phyloP scores from a whole-genome alignment of 1,140 invertebrate species.

The Luehdorfia chinensis region DNA sequence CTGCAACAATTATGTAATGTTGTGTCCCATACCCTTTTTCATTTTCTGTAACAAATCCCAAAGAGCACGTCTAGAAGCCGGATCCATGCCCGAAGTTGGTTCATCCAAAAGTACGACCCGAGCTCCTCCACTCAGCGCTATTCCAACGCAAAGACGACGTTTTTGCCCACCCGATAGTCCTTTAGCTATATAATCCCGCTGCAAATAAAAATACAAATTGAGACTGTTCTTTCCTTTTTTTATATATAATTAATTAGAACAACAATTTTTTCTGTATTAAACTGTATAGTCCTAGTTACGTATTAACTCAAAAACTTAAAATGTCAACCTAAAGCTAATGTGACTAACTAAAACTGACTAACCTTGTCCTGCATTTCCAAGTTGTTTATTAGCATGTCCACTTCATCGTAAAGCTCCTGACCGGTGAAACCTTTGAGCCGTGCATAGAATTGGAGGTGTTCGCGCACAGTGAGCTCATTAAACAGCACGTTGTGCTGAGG shows the following conservation, averaged over 20 bases:
- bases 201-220: conserved; percentile 17
- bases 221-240: neutral
- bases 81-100: conserved; percentile 98
- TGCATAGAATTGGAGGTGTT: conserved; percentile 94
- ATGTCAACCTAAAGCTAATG: neutral
- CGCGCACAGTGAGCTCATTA: conserved; percentile 90
- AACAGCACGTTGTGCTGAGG: conserved; percentile 98
- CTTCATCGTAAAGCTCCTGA: conserved; percentile 69
- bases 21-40: conserved; percentile 44
- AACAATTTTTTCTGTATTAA: neutral
- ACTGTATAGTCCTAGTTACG: neutral
- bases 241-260: neutral
- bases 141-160: conserved; percentile 75
- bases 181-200: conserved; percentile 74
- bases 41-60: conserved; percentile 89
- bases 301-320: neutral
- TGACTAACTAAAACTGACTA: neutral
- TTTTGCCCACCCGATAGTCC: conserved; percentile 78
- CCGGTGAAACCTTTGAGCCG: conserved; percentile 84
- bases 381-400: conserved; percentile 60
- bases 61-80: conserved; percentile 90
- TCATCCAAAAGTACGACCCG: conserved; percentile 90
- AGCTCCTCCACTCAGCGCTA: conserved; percentile 76
- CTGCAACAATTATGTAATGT: no score
- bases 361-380: conserved; percentile 64